Evolutionary conservation across 2,888 invertebrate species (phyloP), one percentile per base, ranked within the genome.

Genomic region (Drosophila conformis): DNA sequence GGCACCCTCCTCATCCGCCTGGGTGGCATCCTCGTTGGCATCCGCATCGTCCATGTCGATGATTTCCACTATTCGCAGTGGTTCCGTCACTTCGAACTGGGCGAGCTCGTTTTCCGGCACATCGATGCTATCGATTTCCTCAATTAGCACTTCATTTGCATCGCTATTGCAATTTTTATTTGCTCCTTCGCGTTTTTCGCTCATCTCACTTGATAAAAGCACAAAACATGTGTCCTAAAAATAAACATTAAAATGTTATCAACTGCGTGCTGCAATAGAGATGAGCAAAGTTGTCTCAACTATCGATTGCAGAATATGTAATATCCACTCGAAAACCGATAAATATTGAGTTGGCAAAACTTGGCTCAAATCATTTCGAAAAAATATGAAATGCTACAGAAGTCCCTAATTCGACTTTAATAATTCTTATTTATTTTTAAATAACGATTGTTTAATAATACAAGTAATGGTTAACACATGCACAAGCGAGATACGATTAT

Each of bases 1-100:
- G 63, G 94, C 94, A 42, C 94, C 94, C 80, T 95, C 95, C 1
- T 87, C 91, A 27, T 91, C 91, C 7, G 73, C 67, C 15, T 71
- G 60, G 0, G 51, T 42, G 7, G 29, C 54, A 2, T 64, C 65
- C 33, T 52, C 61, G 18, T 73, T 59, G 0, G 51, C 53, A 0
- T 59, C 65, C 0, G 52, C 69, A 18, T 56, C 68, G 4, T 71
- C 75, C 33, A 49, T 56, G 0, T 81, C 76, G 10, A 90, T 69
- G 4, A 91, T 87, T 25, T 87, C 88, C 6, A 90, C 78, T 5
- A 90, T 82, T 42, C 76, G 81, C 36, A 93, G 54, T 0, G 92
- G 92, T 57, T 91, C 87, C 4, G 93, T 90, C 65, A 91, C 91
- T 68, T 91, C 67, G 59, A 93, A 93, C 69, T 93, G 89, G 0